Evolutionary conservation across 1,140 invertebrate species (phyloP).

Genomic region (Asbolus verrucosus): DNA sequence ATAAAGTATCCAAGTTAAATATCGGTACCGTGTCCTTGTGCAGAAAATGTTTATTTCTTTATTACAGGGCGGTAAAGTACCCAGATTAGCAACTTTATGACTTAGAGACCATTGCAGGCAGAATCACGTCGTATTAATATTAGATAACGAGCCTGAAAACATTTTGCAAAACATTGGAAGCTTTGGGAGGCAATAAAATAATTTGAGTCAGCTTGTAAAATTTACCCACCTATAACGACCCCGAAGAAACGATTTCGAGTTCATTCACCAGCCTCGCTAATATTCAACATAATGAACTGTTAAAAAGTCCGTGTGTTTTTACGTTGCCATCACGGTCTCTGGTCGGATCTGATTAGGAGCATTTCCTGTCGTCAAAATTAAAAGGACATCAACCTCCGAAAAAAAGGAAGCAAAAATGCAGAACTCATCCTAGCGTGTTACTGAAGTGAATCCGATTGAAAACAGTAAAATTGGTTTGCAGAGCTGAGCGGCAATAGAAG

Average conservation of each 20-base stretch:
- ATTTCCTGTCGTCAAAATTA: constrained; percentile 30
- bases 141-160: background rate
- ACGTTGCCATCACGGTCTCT: no score
- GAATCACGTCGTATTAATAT: no score
- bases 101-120: constrained; percentile 8
- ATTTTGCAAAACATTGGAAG: no score
- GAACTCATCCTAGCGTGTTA: constrained; percentile 36
- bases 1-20: constrained; percentile 18
- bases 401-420: constrained; percentile 40
- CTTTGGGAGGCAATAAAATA: no score
- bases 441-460: constrained; percentile 42
- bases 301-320: no score
- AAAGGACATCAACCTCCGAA: constrained; percentile 21
- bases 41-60: constrained; percentile 33
- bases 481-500: constrained; percentile 36
- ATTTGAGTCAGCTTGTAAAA: no score
- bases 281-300: no score
- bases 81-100: constrained; percentile 7
- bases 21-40: constrained; percentile 14
- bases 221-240: no score
- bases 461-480: constrained; percentile 44
- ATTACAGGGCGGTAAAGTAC: constrained; percentile 3
- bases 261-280: no score
- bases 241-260: no score
- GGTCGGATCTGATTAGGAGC: constrained; percentile 16